Evolutionary conservation across 2,113 vertebrate genomes (phyloP).

Genomic region (Salvator merianae): DNA sequence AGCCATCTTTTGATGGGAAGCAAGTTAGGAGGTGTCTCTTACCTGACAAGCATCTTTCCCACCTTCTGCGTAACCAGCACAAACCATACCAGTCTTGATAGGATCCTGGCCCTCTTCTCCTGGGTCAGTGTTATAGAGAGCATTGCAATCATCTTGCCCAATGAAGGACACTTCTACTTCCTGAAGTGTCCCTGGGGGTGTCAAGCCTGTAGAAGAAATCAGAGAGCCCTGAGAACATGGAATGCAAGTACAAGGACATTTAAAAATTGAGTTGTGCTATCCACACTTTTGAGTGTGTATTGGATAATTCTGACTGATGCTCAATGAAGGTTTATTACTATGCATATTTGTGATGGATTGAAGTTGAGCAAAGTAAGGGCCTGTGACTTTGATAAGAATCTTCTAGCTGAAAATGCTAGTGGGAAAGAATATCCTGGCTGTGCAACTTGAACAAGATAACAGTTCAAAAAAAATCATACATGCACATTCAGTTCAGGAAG

Average conservation of each 20-base stretch:
- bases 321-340: background rate
- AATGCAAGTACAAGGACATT: background rate
- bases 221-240: background rate
- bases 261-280: no score
- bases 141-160: slow-evolving; percentile 3
- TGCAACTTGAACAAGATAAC: no score
- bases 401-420: no score
- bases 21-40: background rate
- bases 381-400: no score
- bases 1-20: no score
- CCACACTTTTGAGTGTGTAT: no score
- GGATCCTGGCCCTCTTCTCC: background rate
- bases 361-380: no score
- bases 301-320: no score
- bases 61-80: slow-evolving; percentile 34
- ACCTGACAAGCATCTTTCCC: slow-evolving; percentile 47
- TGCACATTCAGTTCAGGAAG: no score
- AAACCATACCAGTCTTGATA: slow-evolving; percentile 44
- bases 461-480: no score
- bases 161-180: slow-evolving; percentile 46
- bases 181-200: slow-evolving; percentile 15
- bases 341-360: no score
- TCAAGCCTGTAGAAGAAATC: background rate
- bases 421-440: background rate
- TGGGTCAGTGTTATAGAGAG: background rate